Evolutionary conservation across 2,113 vertebrate genomes (phyloP).

Genomic region (Brachyhypopomus occidentalis): DNA sequence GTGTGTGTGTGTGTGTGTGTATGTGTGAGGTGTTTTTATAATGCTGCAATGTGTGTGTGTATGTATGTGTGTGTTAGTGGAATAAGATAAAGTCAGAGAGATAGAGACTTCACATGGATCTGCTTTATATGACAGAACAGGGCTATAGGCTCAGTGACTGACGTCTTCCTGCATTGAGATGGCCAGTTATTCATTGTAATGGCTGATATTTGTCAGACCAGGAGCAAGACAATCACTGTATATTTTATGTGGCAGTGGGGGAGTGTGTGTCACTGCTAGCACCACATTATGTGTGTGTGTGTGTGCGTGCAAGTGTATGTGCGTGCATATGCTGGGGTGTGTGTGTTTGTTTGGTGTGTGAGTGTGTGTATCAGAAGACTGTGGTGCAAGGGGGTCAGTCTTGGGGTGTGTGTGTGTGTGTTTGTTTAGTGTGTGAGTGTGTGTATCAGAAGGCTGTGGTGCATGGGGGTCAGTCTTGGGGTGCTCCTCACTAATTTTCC

Average conservation of each 20-base stretch:
- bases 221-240: neutral
- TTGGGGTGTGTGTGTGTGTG: slow-evolving; percentile 45
- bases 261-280: slow-evolving; percentile 23
- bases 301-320: neutral
- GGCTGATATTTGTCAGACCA: neutral
- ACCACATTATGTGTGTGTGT: slow-evolving; percentile 14
- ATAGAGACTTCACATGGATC: neutral
- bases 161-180: neutral
- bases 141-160: neutral
- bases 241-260: slow-evolving; percentile 6
- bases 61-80: slow-evolving; percentile 26
- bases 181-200: neutral
- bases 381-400: slow-evolving; percentile 35
- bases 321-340: slow-evolving; percentile 21
- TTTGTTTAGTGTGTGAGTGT: slow-evolving; percentile 4
- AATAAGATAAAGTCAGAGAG: neutral
- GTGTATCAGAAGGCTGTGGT: slow-evolving; percentile 26
- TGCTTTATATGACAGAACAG: slow-evolving; percentile 7
- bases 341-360: slow-evolving; percentile 6
- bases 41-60: neutral
- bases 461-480: slow-evolving; percentile 34
- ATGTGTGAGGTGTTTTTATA: neutral
- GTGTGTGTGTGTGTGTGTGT: slow-evolving; percentile 21
- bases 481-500: slow-evolving; percentile 81
- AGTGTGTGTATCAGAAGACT: slow-evolving; percentile 20